Evolutionary conservation across 2,888 invertebrate species (phyloP).

Genomic region (Vesta saturnalis): DNA sequence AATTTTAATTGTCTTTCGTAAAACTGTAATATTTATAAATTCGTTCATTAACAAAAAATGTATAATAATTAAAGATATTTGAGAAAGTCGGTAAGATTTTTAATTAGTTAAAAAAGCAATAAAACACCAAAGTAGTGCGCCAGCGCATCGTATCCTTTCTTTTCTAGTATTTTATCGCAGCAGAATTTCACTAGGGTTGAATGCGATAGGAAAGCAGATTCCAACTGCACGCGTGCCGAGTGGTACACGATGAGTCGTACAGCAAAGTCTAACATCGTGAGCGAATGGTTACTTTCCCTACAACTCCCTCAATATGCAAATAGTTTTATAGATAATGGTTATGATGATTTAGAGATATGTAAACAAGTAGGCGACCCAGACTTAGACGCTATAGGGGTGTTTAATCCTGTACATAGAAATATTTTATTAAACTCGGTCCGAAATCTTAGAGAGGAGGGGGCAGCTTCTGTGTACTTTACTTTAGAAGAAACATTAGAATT

Average conservation of each 20-base stretch:
- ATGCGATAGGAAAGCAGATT: slow-evolving; percentile 31
- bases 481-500: slow-evolving; percentile 77
- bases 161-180: slow-evolving; percentile 25
- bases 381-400: slow-evolving; percentile 93
- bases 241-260: slow-evolving; percentile 30
- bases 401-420: slow-evolving; percentile 83
- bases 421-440: slow-evolving; percentile 86
- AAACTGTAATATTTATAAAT: background rate
- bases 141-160: slow-evolving; percentile 21
- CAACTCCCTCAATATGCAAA: slow-evolving; percentile 91
- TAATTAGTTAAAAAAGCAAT: background rate
- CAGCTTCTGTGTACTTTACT: slow-evolving; percentile 93
- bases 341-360: slow-evolving; percentile 96
- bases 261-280: slow-evolving; percentile 81
- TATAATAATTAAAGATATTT: background rate
- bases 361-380: slow-evolving; percentile 96
- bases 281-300: slow-evolving; percentile 92
- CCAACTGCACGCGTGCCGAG: slow-evolving; percentile 20
- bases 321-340: slow-evolving; percentile 95
- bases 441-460: slow-evolving; percentile 89
- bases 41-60: background rate
- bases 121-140: slow-evolving; percentile 17
- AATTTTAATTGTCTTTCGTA: background rate
- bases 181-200: slow-evolving; percentile 24
- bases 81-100: background rate